A percentile compares a stretch with the other conserved stretches of the same genome.
Evolutionary conservation across 1,140 invertebrate genomes (phyloP).

Genomic region (Andricus grossulariae): DNA sequence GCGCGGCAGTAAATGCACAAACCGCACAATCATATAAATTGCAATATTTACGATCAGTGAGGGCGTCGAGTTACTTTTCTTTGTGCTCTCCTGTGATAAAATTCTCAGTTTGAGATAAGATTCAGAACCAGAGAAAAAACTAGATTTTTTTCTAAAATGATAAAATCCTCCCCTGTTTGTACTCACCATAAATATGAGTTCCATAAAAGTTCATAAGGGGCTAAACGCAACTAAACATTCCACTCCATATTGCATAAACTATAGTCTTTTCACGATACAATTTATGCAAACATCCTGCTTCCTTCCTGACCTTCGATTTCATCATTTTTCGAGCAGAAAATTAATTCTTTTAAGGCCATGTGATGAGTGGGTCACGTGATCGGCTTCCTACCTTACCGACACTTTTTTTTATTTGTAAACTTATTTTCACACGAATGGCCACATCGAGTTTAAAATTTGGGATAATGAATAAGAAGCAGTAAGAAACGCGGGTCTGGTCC

Average conservation of each 20-base stretch:
- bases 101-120: not conserved
- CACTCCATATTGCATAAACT: not conserved
- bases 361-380: too few relatives aligned
- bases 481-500: too few relatives aligned
- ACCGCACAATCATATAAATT: slow-evolving; percentile 47
- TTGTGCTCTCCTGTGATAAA: not conserved
- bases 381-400: too few relatives aligned
- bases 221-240: not conserved
- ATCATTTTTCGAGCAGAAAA: not conserved
- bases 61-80: slow-evolving; percentile 36
- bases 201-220: slow-evolving; percentile 26
- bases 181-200: not conserved
- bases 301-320: not conserved
- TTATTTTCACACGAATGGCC: too few relatives aligned
- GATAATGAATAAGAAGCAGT: too few relatives aligned
- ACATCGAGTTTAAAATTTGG: too few relatives aligned
- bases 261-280: not conserved
- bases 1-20: not conserved
- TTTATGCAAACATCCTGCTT: slow-evolving; percentile 5
- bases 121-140: slow-evolving; percentile 37
- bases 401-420: too few relatives aligned
- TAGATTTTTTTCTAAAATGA: not conserved
- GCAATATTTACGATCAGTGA: slow-evolving; percentile 55
- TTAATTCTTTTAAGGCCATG: not conserved
- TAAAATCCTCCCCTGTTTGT: not conserved